Percentiles rank a stretch among this genome's conserved stretches.
Evolutionary conservation across 2,797 vertebrate genomes (phyloP).

Genomic region (Mergus octosetaceus): DNA sequence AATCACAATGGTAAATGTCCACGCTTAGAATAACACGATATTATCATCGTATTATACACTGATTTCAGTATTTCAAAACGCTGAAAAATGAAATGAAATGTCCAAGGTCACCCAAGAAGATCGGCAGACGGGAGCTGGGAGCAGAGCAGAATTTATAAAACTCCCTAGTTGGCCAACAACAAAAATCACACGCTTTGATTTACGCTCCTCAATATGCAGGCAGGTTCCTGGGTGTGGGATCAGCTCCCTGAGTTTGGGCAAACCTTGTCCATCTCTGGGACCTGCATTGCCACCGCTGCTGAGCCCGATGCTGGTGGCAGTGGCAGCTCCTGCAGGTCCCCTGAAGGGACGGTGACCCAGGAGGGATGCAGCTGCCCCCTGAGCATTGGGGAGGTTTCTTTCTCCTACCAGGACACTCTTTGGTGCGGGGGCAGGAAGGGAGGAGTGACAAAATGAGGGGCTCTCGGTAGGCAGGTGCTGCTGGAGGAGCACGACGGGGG

Average conservation of each 20-base stretch:
- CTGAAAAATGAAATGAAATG: background rate
- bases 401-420: background rate
- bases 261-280: background rate
- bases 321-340: background rate
- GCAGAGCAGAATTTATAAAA: background rate
- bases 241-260: background rate
- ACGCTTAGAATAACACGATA: constrained; percentile 43
- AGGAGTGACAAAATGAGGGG: background rate
- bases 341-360: background rate
- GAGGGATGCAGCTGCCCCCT: fast-evolving
- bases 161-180: background rate
- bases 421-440: background rate
- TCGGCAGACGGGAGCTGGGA: background rate
- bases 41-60: background rate
- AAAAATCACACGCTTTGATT: background rate
- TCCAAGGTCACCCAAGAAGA: constrained; percentile 48
- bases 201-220: background rate
- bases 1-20: constrained; percentile 64
- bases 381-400: background rate
- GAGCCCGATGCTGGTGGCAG: fast-evolving
- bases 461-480: fast-evolving
- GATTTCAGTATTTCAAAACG: constrained; percentile 40
- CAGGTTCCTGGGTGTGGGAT: background rate
- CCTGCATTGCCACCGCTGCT: background rate
- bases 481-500: background rate